These are phyloP conservation scores for Cephus sareptanus DNA, from an alignment of 2,888 invertebrate genomes.

Conservation along the genomic window DNA sequence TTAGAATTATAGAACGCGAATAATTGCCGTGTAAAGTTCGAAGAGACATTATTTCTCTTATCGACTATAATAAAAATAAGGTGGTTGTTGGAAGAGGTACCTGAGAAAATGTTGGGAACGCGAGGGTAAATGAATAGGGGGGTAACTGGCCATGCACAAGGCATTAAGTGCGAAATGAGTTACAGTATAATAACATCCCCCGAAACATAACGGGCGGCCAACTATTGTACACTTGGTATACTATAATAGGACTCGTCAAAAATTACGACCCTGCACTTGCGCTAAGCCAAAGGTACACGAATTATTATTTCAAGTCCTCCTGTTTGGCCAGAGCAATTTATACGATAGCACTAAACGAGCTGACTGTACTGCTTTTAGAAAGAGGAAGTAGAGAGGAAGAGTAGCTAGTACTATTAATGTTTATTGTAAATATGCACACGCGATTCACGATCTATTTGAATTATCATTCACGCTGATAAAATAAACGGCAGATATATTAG, in stretches of 20 bases:
- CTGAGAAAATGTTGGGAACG: background rate
- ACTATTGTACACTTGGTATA: background rate
- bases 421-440: background rate
- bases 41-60: background rate
- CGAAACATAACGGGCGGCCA: background rate
- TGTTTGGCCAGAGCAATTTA: background rate
- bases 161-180: background rate
- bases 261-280: background rate
- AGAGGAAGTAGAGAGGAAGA: background rate
- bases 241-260: background rate
- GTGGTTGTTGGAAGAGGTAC: background rate
- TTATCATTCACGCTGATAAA: background rate
- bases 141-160: background rate
- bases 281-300: background rate
- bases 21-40: background rate
- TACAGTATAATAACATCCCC: background rate
- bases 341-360: background rate
- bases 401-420: background rate
- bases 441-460: background rate
- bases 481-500: background rate
- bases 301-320: background rate
- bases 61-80: background rate
- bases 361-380: background rate
- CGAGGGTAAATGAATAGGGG: background rate
- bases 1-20: background rate